Conservation (phyloP, 2,113 vertebrate genomes). For the Hypanus sabinus region DNA sequence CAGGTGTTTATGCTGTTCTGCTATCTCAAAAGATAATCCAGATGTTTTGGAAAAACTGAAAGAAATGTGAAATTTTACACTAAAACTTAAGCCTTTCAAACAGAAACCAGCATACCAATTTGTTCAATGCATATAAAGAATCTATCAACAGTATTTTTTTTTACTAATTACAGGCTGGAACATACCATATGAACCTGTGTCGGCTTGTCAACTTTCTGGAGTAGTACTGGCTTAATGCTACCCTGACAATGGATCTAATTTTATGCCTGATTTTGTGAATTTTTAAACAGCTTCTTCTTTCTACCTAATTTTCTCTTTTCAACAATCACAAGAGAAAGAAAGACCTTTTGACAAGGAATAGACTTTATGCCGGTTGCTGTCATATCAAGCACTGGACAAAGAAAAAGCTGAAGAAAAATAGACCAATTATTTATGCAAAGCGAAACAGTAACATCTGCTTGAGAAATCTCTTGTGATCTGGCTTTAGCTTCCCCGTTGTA, state of each 20-base stretch:
- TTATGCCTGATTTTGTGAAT: not conserved
- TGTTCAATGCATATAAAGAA: not conserved
- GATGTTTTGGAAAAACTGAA: not conserved
- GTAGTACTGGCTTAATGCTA: constrained; percentile 10
- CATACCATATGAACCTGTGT: not conserved
- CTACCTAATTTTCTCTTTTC: not conserved
- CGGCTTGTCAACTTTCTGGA: not conserved
- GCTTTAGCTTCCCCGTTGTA: not conserved
- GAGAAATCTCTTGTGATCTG: not conserved
- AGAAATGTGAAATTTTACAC: not conserved
- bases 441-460: not conserved
- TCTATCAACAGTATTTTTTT: not conserved
- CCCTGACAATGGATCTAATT: constrained; percentile 10
- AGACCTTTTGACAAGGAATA: no score
- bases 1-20: not conserved
- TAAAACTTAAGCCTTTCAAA: not conserved
- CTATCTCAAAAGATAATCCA: not conserved
- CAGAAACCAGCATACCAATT: not conserved
- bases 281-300: not conserved
- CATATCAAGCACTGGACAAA: not conserved
- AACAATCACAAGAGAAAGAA: not conserved
- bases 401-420: not conserved
- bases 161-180: constrained; percentile 24
- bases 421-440: not conserved
- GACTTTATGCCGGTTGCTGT: not conserved